Base-by-base conservation (phyloP, 2,888 invertebrate genomes). In the Leptopilina syphax region DNA sequence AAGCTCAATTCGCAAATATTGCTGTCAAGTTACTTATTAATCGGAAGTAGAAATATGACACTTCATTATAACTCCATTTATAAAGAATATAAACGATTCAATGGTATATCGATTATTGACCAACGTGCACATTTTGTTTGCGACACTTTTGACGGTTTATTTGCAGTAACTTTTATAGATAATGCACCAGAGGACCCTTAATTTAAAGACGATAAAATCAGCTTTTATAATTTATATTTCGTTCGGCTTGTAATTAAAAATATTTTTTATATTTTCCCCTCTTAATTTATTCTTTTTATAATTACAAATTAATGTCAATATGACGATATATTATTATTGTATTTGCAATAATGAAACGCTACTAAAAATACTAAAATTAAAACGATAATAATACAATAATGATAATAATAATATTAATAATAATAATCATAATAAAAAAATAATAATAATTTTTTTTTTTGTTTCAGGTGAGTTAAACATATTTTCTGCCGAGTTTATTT, bases 61-160 rank as follows among this genome's bases (percentile, higher is more conserved):
- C 65, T 65, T 65, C 34, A 65, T 65, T 65, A 65, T 65, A 65
- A 65, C 34, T 65, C 27, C 65, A 65, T 65, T 65, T 65, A 65
- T 34, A 65, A 65, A 34, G 65, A 65, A 65, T 12, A 65, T 65
- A 65, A 27, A 34, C 65, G 65, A 65, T 18, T 10, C 65, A 10
- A 65, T 65, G 18, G 7, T 65, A 12, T 65, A 65, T 65, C 65
- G 65, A 65, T 34, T 65, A 65, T 65, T 65, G 65, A 27, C 13
- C 27, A 65, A 65, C 27, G 34, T 65, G 34, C 34, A 27, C 34
- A 65, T 65, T 65, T 65, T 27, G 65, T 65, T 65, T 65, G 65
- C 27, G 65, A 65, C 65, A 65, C 34, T 65, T 34, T 34, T 4
- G 65, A 34, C 9, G 34, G 65, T 65, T 65, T 34, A 65, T 65